These are phyloP conservation scores for Anthophora plumipes DNA, from an alignment of 2,888 invertebrate genomes.

Conservation along the genomic window DNA sequence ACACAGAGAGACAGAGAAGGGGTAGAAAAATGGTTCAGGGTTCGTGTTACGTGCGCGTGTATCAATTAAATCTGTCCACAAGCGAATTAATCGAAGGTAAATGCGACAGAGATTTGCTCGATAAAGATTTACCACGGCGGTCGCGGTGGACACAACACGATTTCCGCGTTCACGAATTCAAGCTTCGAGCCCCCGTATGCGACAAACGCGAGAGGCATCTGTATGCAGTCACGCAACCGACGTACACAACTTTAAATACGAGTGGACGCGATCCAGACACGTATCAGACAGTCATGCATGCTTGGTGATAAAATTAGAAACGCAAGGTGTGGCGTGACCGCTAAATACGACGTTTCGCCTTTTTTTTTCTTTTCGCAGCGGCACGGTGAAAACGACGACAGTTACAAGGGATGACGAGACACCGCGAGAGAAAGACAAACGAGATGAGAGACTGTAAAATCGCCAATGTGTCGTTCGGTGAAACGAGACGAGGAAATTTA, in stretches of 20 bases:
- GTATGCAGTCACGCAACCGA: conserved; percentile 37
- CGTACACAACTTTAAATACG: conserved; percentile 1
- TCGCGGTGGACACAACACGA: conserved; percentile 5
- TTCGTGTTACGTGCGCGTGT: not conserved
- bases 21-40: not conserved
- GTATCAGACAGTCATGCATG: conserved; percentile 41
- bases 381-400: too few species aligned
- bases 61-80: conserved; percentile 22
- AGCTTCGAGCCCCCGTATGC: not conserved
- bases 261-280: conserved; percentile 48
- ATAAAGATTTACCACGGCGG: conserved; percentile 31
- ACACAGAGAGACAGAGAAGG: not conserved
- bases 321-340: conserved; percentile 25
- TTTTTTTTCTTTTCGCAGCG: too few species aligned
- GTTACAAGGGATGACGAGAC: not conserved
- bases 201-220: not conserved
- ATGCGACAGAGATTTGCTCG: conserved; percentile 22
- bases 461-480: not conserved
- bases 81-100: conserved; percentile 41
- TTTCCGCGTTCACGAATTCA: conserved; percentile 28
- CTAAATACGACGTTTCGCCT: conserved; percentile 13
- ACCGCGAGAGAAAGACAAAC: not conserved
- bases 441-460: not conserved
- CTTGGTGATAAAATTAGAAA: conserved; percentile 46
- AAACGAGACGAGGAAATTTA: too few species aligned